Evolutionary conservation across 2,113 vertebrate genomes (phyloP), one percentile per base, ranked within the genome.

Genomic region (Tragelaphus strepsiceros): DNA sequence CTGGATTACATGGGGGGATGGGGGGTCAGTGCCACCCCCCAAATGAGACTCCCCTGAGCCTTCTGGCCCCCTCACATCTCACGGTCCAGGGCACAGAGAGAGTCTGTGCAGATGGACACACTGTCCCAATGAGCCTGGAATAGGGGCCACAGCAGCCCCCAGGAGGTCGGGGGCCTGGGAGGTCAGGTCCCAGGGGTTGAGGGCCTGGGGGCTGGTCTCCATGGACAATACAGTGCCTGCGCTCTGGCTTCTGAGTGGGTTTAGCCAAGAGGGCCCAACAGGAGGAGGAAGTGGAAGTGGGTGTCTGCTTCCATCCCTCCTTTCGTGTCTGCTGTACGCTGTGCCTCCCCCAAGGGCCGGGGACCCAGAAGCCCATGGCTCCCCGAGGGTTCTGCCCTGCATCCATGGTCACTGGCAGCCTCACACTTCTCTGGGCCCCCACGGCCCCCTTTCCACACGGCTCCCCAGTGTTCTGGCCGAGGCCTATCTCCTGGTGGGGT

Each of bases 1-100:
- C 7, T 17, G 46, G 7, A 49, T 15, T 6, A 14, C 86, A 15
- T 2, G 2, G 9, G 1, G 9, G 13, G 12, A n/a, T 5, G 13
- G 56, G 24, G 51, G 15, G 24, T 2, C 39, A 71, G 7, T 21
- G 0, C 21, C 26, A 15, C 51, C 51, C 11, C 67, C 39, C 8
- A 11, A 67, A 11, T 46, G 53, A 58, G 24, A 14, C 56, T 1
- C 59, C 35, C 28, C 3, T 2, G 54, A 24, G 10, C 12, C 8
- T 19, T 35, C 46, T 19, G 19, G 5, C 26, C 8, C 8, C 21
- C 19, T 35, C 22, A 2, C 61, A 19, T 35, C 49, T 10, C 10
- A 4, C 81, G 32, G 53, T n/a, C 54, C 64, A 19, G 56, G 39
- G 12, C 5, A 32, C 21, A 14, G 9, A 14, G 22, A 58, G 6